phyloP scores from a whole-genome alignment of 1,140 invertebrate genomes.

The Saccostrea cuccullata region DNA sequence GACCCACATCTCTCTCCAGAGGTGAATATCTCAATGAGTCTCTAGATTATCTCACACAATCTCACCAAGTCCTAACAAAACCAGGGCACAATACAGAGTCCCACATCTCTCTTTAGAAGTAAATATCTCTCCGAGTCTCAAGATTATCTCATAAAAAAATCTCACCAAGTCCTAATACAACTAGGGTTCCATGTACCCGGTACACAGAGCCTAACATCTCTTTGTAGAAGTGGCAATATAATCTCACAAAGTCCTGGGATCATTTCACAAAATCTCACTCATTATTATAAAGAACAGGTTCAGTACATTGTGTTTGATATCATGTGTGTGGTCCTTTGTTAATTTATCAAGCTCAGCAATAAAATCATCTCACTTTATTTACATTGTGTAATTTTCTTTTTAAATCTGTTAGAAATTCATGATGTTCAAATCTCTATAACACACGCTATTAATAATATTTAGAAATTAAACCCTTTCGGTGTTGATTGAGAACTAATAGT shows the following conservation, averaged over 20 bases:
- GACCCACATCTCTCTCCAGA: not conserved
- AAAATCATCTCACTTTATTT: too few species aligned
- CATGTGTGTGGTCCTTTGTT: too few species aligned
- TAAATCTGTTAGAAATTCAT: not conserved
- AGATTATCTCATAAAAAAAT: not conserved
- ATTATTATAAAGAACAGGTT: not conserved
- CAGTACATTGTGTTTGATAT: too few species aligned
- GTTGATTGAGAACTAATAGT: too few species aligned
- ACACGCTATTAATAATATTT: too few species aligned
- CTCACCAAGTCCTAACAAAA: not conserved
- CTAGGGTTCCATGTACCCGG: conserved; percentile 30
- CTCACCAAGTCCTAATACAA: not conserved
- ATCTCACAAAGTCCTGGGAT: not conserved
- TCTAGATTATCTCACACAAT: not conserved
- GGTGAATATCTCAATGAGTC: conserved; percentile 47
- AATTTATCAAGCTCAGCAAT: too few species aligned
- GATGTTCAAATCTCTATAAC: too few species aligned
- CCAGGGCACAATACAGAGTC: not conserved
- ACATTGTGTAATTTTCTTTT: too few species aligned
- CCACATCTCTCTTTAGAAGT: not conserved
- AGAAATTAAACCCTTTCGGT: too few species aligned
- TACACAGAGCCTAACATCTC: conserved; percentile 53
- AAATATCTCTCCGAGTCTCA: not conserved
- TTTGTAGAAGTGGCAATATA: conserved; percentile 52
- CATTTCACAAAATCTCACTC: not conserved